Conservation (phyloP, 2,113 vertebrate genomes). For the Poecile atricapillus region DNA sequence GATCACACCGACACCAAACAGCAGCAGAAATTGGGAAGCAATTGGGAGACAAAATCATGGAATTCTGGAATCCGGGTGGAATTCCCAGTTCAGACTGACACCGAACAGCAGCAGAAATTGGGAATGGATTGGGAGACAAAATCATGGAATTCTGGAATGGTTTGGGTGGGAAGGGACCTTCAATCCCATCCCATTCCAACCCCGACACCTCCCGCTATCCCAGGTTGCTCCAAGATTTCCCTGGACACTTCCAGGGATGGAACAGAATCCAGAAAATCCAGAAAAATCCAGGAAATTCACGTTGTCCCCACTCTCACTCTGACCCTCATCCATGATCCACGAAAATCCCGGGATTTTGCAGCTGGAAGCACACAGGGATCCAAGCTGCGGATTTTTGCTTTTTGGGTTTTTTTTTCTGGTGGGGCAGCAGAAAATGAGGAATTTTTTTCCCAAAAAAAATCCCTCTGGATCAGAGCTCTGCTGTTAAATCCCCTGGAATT, state of each 20-base stretch:
- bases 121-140: background rate
- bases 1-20: background rate
- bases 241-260: background rate
- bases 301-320: accelerated
- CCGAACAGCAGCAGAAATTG: background rate
- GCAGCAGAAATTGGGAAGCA: accelerated
- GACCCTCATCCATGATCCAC: accelerated
- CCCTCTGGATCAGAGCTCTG: background rate
- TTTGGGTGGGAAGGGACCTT: background rate
- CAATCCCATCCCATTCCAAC: background rate
- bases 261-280: background rate
- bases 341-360: background rate
- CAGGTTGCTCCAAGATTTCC: accelerated
- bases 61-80: background rate
- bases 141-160: background rate
- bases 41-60: accelerated
- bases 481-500: background rate
- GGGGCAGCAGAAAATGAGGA: background rate
- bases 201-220: accelerated
- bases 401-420: background rate
- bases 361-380: background rate
- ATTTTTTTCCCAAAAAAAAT: accelerated
- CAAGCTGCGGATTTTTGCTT: background rate
- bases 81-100: background rate
- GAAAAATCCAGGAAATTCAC: background rate